Evolutionary conservation across 2,113 vertebrate genomes (phyloP), one percentile per base, ranked within the genome.

Genomic region (Chionomys nivalis): DNA sequence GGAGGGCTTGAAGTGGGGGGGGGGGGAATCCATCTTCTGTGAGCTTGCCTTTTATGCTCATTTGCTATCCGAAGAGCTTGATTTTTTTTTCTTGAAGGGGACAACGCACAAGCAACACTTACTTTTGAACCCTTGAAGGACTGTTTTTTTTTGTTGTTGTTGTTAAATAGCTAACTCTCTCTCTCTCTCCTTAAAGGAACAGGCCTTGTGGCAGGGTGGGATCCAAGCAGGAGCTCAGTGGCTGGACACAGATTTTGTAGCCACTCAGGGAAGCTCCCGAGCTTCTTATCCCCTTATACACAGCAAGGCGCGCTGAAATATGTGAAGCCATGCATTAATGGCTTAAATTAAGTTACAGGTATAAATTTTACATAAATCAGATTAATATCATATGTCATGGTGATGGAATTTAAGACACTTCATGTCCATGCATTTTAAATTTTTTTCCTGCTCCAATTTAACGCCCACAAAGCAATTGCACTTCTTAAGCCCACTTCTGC

Each of bases 351-450:
- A 98, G 97, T 98, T 98, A 98, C 97, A 98, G 98, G 98, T 98
- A 98, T 98, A 98, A 99, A 98, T 99, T 98, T 99, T 98, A 98
- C 98, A 99, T 98, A 98, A 98, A 98, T 98, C 58, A 79, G 97
- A 98, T 98, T 98, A 98, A 98, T 98, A 98, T 98, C 98, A 98
- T 97, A 98, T 98, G 98, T 97, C 97, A 97, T 97, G 94, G 79
- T 58, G 6, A 17, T 58, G 19, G 19, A 58, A 98, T 98, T 98
- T 98, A 98, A 98, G 98, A 98, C 97, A 98, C 92, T 97, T 95
- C 65, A 63, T 96, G 96, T 91, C 97, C 96, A 98, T 98, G 98
- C 97, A 99, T 98, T 98, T 98, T 98, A 98, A 98, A 98, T 98
- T 98, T 92, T 90, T 96, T 97, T 97, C 95, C 95, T 94, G 98